A percentile compares a stretch with the other conserved stretches of the same genome.
phyloP scores from a whole-genome alignment of 2,797 vertebrate species.

The Syngnathus rostellatus region DNA sequence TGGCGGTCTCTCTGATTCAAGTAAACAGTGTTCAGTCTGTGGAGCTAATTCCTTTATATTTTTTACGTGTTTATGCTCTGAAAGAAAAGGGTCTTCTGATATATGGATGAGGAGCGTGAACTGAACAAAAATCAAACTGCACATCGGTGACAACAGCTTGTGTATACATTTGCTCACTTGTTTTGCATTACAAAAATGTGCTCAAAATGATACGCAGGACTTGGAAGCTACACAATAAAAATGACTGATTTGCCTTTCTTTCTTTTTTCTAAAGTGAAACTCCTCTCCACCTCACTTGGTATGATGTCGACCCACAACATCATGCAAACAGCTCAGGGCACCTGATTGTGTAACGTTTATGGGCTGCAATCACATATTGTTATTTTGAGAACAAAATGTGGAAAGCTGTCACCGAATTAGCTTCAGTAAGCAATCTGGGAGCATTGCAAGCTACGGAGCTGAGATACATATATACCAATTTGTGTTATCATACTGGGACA shows the following conservation, averaged over 20 bases:
- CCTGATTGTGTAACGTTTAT: constrained; percentile 17
- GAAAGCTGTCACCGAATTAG: constrained; percentile 3
- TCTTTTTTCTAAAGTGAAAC: constrained; percentile 15
- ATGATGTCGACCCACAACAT: constrained; percentile 25
- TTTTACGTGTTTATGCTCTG: not conserved
- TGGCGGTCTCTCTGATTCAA: not conserved
- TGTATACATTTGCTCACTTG: not conserved
- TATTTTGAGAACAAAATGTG: constrained; percentile 12
- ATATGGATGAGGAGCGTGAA: not conserved
- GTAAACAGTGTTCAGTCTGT: not conserved
- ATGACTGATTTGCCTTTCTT: constrained; percentile 4
- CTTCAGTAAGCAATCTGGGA: constrained; percentile 3
- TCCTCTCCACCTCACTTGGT: constrained; percentile 30
- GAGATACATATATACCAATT: not conserved
- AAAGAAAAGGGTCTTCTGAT: not conserved
- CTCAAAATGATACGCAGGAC: not conserved
- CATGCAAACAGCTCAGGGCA: constrained; percentile 33
- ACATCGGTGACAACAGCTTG: not conserved
- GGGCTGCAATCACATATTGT: constrained; percentile 19
- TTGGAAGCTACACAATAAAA: not conserved
- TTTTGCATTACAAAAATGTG: not conserved
- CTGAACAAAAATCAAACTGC: not conserved
- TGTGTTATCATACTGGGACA: not conserved
- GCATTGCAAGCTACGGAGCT: not conserved
- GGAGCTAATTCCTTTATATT: not conserved